phyloP scores from a whole-genome alignment of 2,113 vertebrate species.

The Ameiurus melas region DNA sequence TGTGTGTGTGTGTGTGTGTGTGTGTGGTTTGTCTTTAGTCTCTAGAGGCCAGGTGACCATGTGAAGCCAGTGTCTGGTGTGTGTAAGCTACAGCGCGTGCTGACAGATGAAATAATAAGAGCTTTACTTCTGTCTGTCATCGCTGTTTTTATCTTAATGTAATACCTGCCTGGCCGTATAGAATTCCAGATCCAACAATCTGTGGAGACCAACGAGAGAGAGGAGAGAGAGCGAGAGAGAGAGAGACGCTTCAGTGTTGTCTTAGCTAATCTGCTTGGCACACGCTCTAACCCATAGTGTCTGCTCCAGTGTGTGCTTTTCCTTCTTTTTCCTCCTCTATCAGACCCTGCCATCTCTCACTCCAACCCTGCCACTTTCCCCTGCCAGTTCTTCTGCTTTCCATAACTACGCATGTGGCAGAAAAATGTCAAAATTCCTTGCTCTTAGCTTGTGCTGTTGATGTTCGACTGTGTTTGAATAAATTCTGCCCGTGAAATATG shows the following conservation, averaged over 20 bases:
- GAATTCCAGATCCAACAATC: slow-evolving; percentile 51
- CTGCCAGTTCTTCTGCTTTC: slow-evolving; percentile 4
- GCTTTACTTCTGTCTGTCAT: slow-evolving; percentile 31
- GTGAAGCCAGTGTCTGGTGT: slow-evolving; percentile 32
- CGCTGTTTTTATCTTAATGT: slow-evolving; percentile 37
- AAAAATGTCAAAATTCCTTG: too few relatives aligned
- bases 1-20: slow-evolving; percentile 8
- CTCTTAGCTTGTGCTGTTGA: too few relatives aligned
- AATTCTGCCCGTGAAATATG: background rate
- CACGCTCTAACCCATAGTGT: slow-evolving; percentile 34
- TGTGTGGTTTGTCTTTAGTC: background rate
- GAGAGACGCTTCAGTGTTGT: slow-evolving; percentile 55
- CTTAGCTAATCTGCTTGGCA: slow-evolving; percentile 53
- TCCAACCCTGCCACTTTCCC: background rate
- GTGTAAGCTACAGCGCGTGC: slow-evolving; percentile 32
- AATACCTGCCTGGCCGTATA: slow-evolving; percentile 37
- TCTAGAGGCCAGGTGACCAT: slow-evolving; percentile 24
- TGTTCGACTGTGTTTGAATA: background rate
- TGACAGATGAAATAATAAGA: slow-evolving; percentile 47
- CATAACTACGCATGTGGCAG: background rate
- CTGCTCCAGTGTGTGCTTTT: slow-evolving; percentile 37
- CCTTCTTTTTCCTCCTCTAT: slow-evolving; percentile 25
- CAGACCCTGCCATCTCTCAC: slow-evolving; percentile 25
- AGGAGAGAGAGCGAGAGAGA: slow-evolving; percentile 43
- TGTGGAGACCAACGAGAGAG: background rate